Evolutionary conservation across 2,888 invertebrate species (phyloP), one percentile per base, ranked within the genome.

Genomic region (Sisyra terminalis): DNA sequence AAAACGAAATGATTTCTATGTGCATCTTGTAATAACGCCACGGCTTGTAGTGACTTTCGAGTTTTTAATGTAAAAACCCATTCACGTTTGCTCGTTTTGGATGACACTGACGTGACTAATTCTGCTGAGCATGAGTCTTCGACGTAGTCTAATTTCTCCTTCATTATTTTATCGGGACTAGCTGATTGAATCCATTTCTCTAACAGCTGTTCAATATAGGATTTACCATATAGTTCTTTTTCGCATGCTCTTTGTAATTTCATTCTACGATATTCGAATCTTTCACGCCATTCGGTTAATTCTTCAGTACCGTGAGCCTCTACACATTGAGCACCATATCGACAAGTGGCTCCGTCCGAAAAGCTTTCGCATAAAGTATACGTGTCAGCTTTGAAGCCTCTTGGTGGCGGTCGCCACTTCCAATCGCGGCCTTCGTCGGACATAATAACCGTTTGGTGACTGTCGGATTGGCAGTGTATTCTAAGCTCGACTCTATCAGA

Each of bases 251-350:
- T 63, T 53, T 73, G 69, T 44, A 74, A 56, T 49, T 70, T 70
- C 71, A 72, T 75, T 49, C 69, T 65, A 14, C 78, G 63, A 53
- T 78, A 76, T 49, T 76, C 73, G 56, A 79, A 80, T 44, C 81
- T 61, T 49, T 77, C 74, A 51, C 73, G 72, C 83, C 84, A 83
- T 57, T 83, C 82, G 16, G 69, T 66, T 7, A 83, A 59, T 57
- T 84, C 84, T 39, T 73, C 76, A 15, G 66, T 58, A 2, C 79
- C 78, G 54, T 84, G 84, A 2, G 84, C 84, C 55, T 78, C 76
- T 8, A 78, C 75, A 57, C 84, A 84, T 53, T 78, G 77, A 39
- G 71, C 69, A 13, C 80, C 81, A 52, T 76, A 75, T 39, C 75
- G 68, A 55, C 83, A 84, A 34, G 63, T 61, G 36, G 69, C 70